Evolutionary conservation across 2,797 vertebrate genomes (phyloP).

Genomic region (Hydrolagus colliei): DNA sequence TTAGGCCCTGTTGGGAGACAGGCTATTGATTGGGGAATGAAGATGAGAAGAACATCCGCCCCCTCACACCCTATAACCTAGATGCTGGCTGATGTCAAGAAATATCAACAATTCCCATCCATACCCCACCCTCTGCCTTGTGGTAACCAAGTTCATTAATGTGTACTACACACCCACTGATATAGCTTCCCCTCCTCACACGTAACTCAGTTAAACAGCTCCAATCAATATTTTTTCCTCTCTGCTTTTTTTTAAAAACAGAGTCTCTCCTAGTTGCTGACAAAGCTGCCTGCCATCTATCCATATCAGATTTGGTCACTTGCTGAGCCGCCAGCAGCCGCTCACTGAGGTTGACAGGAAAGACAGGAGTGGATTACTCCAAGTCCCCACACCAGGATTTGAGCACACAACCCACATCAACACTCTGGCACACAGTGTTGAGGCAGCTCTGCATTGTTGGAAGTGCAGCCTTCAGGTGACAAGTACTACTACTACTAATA

Average conservation of each 20-base stretch:
- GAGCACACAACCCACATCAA: too few relatives aligned
- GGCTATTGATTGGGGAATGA: neutral
- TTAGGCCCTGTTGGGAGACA: neutral
- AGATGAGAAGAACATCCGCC: neutral
- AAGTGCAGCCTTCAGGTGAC: too few relatives aligned
- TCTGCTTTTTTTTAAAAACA: neutral
- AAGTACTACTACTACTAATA: too few relatives aligned
- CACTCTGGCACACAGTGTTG: too few relatives aligned
- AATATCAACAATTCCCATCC: neutral
- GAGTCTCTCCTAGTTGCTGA: neutral
- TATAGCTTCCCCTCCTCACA: neutral
- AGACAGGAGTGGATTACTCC: neutral
- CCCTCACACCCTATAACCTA: neutral
- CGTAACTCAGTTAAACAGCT: neutral
- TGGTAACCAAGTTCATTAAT: neutral
- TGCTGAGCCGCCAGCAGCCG: neutral
- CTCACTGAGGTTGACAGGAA: neutral
- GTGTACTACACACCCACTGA: neutral
- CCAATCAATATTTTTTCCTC: neutral
- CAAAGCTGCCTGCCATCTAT: neutral
- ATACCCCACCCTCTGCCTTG: neutral
- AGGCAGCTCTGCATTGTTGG: too few relatives aligned
- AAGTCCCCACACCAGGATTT: too few relatives aligned
- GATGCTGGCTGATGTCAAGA: neutral
- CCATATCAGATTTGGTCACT: neutral